Base-by-base conservation (phyloP, 2,888 invertebrate species). In the Morpho deidamia region DNA sequence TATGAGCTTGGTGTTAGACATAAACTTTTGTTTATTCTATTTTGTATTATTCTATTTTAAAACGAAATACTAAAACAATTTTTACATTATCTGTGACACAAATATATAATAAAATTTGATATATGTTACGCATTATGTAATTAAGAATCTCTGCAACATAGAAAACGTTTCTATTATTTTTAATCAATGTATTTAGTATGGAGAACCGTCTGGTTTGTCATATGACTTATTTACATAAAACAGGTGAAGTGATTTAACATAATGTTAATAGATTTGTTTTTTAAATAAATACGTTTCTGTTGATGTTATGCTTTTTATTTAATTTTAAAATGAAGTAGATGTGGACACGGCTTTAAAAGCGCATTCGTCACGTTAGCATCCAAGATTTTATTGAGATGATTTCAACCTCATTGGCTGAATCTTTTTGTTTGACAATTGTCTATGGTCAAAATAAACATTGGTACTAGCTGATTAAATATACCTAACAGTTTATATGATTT, bases 231-330 rank as follows among this genome's bases (percentile, higher is more conserved):
- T 40, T 41, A 48, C 33, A 12, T 8, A 34, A 23, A 46, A 14
- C 9, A 39, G 39, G 32, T 33, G 1, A 40, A 47, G 11, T 47
- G 11, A 40, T 40, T 40, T 47, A 47, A 40, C 33, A 38, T 42
- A 55, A 39, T 38, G 54, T 51, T 51, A 57, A 51, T 46, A 45
- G 38, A 44, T 40, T 40, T 50, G 46, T 50, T 47, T 57, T 53
- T 47, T 35, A 42, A 50, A 50, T 57, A 50, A 53, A 56, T 53
- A 44, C 11, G 48, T 48, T 48, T 48, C 40, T 48, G 48, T 48
- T 48, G 11, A 48, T 33, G 10, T 33, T 46, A 11, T 32, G 34
- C 42, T 41, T 40, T 37, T 35, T 38, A 33, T 41, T 35, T 41
- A 32, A n/a, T n/a, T 37, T 35, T 35, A 14, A 50, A 32, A 43